Conservation (phyloP, 1,140 invertebrate genomes). For the Neodiprion pinetum region DNA sequence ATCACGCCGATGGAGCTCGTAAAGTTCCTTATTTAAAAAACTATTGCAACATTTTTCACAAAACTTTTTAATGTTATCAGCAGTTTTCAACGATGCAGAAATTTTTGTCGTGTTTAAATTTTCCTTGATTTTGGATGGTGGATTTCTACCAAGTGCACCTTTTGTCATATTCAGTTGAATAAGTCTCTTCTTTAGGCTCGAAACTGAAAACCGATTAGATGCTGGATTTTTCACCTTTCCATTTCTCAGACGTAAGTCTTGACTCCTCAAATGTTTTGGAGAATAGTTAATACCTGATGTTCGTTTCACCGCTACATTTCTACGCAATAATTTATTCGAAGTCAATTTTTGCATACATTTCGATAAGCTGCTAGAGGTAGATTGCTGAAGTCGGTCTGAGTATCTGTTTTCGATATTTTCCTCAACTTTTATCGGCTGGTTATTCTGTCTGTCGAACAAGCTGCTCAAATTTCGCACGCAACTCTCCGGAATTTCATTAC, state of each 20-base stretch:
- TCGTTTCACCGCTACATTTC: constrained; percentile 17
- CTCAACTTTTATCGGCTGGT: neutral
- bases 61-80: constrained; percentile 37
- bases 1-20: constrained; percentile 33
- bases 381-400: neutral
- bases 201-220: neutral
- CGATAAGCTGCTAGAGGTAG: neutral
- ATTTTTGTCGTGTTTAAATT: constrained; percentile 11
- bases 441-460: neutral
- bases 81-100: constrained; percentile 6
- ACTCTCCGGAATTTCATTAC: too few species aligned
- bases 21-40: constrained; percentile 45
- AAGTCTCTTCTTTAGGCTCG: constrained; percentile 22
- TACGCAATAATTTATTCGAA: neutral
- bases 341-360: neutral
- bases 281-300: constrained; percentile 20
- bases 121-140: constrained; percentile 23
- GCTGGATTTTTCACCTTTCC: constrained; percentile 35
- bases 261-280: constrained; percentile 41
- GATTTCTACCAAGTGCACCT: constrained; percentile 16
- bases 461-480: neutral
- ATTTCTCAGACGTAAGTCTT: constrained; percentile 37
- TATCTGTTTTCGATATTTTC: neutral
- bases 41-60: constrained; percentile 46
- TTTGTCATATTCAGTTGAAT: constrained; percentile 4